Conservation (phyloP, 1,140 invertebrate genomes). For the Adoxophyes honmai region DNA sequence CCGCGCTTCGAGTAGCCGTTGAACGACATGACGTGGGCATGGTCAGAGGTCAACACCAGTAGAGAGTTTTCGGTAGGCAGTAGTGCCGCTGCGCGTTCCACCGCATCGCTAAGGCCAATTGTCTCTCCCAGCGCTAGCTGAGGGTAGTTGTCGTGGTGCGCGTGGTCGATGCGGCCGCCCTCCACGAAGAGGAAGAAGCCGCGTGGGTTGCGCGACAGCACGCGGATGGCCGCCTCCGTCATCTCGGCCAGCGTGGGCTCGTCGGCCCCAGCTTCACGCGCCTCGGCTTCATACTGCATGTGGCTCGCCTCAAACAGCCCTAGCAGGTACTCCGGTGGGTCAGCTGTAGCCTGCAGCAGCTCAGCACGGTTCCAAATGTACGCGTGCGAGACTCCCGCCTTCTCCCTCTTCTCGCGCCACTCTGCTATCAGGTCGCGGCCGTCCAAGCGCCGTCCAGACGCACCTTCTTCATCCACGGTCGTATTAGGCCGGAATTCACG, state of each 20-base stretch:
- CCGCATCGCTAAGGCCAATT: constrained; percentile 79
- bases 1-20: constrained; percentile 79
- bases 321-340: constrained; percentile 57
- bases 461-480: constrained; percentile 50
- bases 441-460: constrained; percentile 33
- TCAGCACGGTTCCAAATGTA: constrained; percentile 26
- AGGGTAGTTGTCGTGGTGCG: constrained; percentile 82
- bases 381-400: constrained; percentile 44
- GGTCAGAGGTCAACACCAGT: constrained; percentile 86
- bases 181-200: constrained; percentile 83
- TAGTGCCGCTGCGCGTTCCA: constrained; percentile 84
- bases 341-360: constrained; percentile 42
- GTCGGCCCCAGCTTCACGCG: constrained; percentile 16
- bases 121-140: constrained; percentile 81
- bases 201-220: constrained; percentile 81
- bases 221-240: constrained; percentile 84
- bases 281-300: constrained; percentile 63
- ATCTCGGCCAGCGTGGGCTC: constrained; percentile 82
- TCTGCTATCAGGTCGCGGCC: constrained; percentile 73
- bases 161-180: constrained; percentile 84
- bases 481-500: constrained; percentile 78
- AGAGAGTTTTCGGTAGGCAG: constrained; percentile 84
- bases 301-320: constrained; percentile 70
- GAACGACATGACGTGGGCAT: constrained; percentile 85
- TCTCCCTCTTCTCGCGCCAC: constrained; percentile 70